A percentile compares a stretch with the other conserved stretches of the same genome.
These are phyloP conservation scores for Microtus richardsoni DNA, from an alignment of 2,113 vertebrate genomes.

Conservation along the genomic window DNA sequence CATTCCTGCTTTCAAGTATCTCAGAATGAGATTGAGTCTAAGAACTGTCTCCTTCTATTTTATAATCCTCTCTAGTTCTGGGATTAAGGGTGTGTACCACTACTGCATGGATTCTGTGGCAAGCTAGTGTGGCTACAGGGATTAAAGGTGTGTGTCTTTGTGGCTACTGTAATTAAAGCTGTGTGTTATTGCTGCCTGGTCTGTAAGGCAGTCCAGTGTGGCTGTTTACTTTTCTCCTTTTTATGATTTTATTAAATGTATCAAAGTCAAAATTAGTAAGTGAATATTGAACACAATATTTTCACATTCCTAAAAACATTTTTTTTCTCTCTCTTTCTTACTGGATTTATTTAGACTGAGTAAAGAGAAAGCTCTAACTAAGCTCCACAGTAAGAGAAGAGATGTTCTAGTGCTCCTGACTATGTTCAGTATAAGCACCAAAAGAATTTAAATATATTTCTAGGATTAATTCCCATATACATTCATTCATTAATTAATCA, in stretches of 20 bases:
- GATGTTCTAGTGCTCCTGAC: not conserved
- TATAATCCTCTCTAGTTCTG: too few species aligned
- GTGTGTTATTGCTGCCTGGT: too few species aligned
- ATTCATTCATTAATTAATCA: not conserved
- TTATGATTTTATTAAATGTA: not conserved
- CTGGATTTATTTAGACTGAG: not conserved
- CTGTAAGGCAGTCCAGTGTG: too few species aligned
- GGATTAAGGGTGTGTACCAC: too few species aligned
- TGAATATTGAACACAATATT: not conserved
- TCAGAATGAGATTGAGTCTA: too few species aligned
- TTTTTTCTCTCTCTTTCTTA: not conserved
- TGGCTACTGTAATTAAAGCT: too few species aligned
- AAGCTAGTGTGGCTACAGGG: too few species aligned
- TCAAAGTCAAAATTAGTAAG: not conserved
- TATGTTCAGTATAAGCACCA: not conserved
- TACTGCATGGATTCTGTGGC: too few species aligned
- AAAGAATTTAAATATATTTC: not conserved
- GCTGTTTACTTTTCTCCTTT: not conserved
- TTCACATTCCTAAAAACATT: not conserved
- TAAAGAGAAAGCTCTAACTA: not conserved
- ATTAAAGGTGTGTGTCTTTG: too few species aligned
- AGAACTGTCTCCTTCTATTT: too few species aligned
- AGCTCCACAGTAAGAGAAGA: not conserved
- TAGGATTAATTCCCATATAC: conserved; percentile 17
- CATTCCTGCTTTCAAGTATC: too few species aligned